Evolutionary conservation across 2,888 invertebrate species (phyloP), one percentile per base, ranked within the genome.

Genomic region (Clivina fossor): DNA sequence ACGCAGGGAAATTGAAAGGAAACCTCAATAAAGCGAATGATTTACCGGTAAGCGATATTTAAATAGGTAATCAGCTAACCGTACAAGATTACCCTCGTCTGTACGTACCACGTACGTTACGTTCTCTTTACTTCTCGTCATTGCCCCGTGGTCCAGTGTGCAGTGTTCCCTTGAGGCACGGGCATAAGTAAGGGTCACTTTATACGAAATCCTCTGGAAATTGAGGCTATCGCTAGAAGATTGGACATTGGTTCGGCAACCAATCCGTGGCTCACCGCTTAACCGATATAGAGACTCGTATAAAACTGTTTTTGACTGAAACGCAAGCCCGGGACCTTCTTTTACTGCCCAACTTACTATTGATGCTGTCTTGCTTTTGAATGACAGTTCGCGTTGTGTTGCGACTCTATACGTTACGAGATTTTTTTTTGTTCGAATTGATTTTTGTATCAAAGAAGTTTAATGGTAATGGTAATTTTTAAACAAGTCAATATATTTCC

Each of bases 231-330:
- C 67, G 66, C 63, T 64, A 64, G 64, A 66, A 68, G 68, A 68
- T 68, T 69, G 68, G 69, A 69, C 68, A 68, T 67, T 68, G 68
- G 68, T 55, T 68, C 61, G 62, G 64, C 65, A 66, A 67, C 66
- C 66, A 63, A 63, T 63, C 63, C 63, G 55, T 55, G 55, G 55
- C 44, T 55, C 38, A 24, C 59, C 50, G 64, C 67, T 66, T 68
- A 68, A 66, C 63, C 44, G 54, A 54, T 54, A 54, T 38, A 44
- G 37, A 44, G 46, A 46, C 33, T 33, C 16, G 46, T 54, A 54
- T 54, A 54, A 54, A 44, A 55, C 55, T 55, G 55, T 41, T 51
- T 43, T 51, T 43, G 51, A 51, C 41, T 51, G 33, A 24, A 40
- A n/a, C 13, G 37, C 37, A 15, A n/a, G n/a, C n/a, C n/a, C n/a